Percentiles rank a stretch among this genome's conserved stretches.
phyloP scores from a whole-genome alignment of 2,888 invertebrate genomes.

The Polydesmus complanatus region DNA sequence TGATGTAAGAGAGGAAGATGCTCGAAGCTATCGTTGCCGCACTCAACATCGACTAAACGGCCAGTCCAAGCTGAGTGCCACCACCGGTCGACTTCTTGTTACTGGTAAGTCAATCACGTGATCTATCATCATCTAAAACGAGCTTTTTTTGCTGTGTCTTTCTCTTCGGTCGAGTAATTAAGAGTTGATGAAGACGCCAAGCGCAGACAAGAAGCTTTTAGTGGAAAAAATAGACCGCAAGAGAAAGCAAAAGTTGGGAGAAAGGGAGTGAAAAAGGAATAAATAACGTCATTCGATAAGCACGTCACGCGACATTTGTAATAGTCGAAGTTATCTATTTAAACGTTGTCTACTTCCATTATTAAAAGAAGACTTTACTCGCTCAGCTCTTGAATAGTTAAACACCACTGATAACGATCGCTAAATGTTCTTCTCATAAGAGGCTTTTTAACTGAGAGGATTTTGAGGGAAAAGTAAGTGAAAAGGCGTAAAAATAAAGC shows the following conservation, averaged over 20 bases:
- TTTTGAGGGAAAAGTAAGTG: no score
- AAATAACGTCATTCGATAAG: neutral
- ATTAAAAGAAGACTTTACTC: neutral
- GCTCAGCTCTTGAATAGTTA: neutral
- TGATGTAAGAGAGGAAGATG: constrained; percentile 16
- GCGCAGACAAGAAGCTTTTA: neutral
- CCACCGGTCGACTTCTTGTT: constrained; percentile 18
- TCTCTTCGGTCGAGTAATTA: neutral
- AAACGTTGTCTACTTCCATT: neutral
- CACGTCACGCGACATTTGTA: neutral
- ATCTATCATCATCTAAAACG: neutral
- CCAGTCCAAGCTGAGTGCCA: constrained; percentile 16
- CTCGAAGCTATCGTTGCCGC: constrained; percentile 14
- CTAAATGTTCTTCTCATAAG: no score
- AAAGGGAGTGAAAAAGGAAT: neutral
- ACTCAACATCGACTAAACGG: constrained; percentile 18
- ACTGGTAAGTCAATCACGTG: constrained; percentile 14
- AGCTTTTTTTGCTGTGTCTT: neutral
- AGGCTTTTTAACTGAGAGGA: no score
- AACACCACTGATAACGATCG: neutral
- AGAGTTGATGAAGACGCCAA: neutral
- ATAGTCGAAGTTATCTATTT: neutral
- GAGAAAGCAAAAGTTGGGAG: no score
- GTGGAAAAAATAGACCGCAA: no score
- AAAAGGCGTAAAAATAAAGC: no score